Base-by-base conservation (phyloP, 1,140 invertebrate species). In the Laupala kohalensis region DNA sequence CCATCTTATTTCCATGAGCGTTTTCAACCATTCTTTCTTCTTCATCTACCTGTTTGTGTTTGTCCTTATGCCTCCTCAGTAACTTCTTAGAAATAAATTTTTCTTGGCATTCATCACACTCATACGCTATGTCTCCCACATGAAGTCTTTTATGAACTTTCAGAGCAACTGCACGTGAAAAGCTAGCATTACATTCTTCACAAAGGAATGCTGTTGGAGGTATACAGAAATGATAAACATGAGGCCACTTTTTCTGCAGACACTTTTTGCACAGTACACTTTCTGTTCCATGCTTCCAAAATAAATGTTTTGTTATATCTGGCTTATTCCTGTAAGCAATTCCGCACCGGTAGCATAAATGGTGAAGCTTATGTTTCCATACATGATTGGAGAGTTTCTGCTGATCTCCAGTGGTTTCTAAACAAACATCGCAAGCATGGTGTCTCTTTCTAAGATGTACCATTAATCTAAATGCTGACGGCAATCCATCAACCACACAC, bases 281-380 rank as follows among this genome's bases (percentile, higher is more conserved):
- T 78, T 94, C 92, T 5, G 92, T 94, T 15, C 92, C 92, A 79
- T 95, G 92, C 78, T 95, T 94, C 92, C 92, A 95, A 78, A 93
- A 93, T 62, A 94, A 80, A 83, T 95, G 92, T 77, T 92, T 92
- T 37, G 89, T 92, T 68, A 94, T 93, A 76, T 93, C 91, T 62
- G 88, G 88, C 79, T 93, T 93, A 79, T 92, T 93, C 69, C 90
- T 84, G 78, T 94, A 94, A 5, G 92, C 87, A 74, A 94, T 91
- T 26, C 89, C 89, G 80, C 92, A 94, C 62, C 90, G 86, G 79
- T 93, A 93, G 78, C 92, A 94, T 24, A 92, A 79, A 80, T 94
- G 91, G 80, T 92, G 86, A 28, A 94, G 79, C 79, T 93, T 94
- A 78, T 94, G 92, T 78, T 94, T 94, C 90, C 90, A 92, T 37